Percentiles rank a stretch among this genome's conserved stretches.
Evolutionary conservation across 2,113 vertebrate species (phyloP).

Genomic region (Spheniscus mendiculus): DNA sequence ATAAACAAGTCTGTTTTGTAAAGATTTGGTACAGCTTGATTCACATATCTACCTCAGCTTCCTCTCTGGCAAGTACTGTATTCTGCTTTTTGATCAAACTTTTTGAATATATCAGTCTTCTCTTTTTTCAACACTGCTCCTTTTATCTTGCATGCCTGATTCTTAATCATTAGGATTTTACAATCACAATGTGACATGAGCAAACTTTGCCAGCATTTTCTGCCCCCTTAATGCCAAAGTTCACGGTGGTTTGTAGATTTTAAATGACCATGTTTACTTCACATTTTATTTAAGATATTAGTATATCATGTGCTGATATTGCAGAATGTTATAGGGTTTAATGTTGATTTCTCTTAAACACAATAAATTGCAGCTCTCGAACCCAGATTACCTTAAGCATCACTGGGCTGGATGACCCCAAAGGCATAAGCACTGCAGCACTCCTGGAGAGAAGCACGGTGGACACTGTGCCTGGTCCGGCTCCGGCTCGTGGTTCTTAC

Average conservation of each 20-base stretch:
- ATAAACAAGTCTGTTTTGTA: not conserved
- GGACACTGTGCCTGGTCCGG: rapidly evolving
- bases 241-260: not conserved
- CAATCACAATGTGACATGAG: not conserved
- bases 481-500: not conserved
- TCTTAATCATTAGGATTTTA: not conserved
- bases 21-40: not conserved
- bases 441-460: not conserved
- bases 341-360: not conserved
- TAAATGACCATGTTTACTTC: not conserved
- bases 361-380: not conserved
- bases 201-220: not conserved
- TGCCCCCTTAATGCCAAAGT: not conserved
- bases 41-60: not conserved
- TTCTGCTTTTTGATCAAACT: not conserved
- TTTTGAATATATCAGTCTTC: not conserved
- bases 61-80: not conserved
- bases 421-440: not conserved
- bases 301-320: not conserved
- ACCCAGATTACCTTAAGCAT: not conserved
- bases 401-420: not conserved
- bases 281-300: not conserved
- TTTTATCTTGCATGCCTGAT: not conserved
- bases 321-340: not conserved
- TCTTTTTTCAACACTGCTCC: not conserved